Evolutionary conservation across 2,797 vertebrate species (phyloP).

Genomic region (Neostethus bicornis): DNA sequence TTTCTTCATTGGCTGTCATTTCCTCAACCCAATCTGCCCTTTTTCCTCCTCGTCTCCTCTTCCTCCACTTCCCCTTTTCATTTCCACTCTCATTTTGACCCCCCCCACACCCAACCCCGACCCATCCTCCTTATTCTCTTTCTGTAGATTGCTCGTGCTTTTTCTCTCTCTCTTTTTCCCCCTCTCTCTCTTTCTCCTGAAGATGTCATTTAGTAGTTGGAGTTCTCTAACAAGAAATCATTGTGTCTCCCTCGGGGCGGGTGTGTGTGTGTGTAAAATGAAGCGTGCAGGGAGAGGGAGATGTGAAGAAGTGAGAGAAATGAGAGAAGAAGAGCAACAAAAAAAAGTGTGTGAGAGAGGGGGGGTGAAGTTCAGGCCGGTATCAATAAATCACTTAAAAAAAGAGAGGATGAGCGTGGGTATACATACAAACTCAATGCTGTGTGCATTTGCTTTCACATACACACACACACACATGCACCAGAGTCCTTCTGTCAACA

Average conservation of each 20-base stretch:
- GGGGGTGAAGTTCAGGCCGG: conserved; percentile 68
- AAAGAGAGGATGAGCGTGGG: conserved; percentile 35
- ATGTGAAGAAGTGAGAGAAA: conserved; percentile 42
- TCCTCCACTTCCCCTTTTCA: conserved; percentile 54
- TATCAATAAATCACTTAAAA: conserved; percentile 81
- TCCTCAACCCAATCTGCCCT: conserved; percentile 64
- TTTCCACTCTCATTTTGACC: conserved; percentile 42
- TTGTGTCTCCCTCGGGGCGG: conserved; percentile 78
- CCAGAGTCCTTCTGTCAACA: conserved; percentile 68
- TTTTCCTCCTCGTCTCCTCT: conserved; percentile 42
- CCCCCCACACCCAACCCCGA: no score
- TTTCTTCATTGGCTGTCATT: conserved; percentile 66
- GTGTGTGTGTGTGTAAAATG: conserved; percentile 68
- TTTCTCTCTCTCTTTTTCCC: conserved; percentile 12
- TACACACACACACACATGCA: conserved; percentile 30
- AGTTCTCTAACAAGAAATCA: conserved; percentile 85
- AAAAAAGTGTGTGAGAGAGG: conserved; percentile 39
- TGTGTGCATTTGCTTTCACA: not conserved
- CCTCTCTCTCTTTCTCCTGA: conserved; percentile 57
- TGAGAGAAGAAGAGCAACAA: conserved; percentile 41
- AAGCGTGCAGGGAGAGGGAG: conserved; percentile 44
- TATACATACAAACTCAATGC: conserved; percentile 11
- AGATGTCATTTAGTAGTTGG: conserved; percentile 83
- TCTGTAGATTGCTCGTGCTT: conserved; percentile 30
- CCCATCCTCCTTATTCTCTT: conserved; percentile 40